A percentile compares a stretch with the other conserved stretches of the same genome.
Evolutionary conservation across 2,888 invertebrate species (phyloP).

Genomic region (Acanthoscelides obtectus): DNA sequence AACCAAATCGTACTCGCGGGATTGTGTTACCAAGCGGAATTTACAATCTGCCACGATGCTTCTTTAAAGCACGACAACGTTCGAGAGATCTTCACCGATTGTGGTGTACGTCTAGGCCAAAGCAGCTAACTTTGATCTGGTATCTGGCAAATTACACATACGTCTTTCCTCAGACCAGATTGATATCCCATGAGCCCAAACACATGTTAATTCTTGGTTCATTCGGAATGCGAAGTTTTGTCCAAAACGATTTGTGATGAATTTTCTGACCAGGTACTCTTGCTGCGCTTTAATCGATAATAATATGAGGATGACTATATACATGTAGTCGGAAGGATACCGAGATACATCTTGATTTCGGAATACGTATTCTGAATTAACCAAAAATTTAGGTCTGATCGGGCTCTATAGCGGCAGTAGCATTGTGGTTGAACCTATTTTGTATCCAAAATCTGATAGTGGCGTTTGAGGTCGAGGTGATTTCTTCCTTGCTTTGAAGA

Average conservation of each 20-base stretch:
- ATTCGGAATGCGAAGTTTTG: too few relatives aligned
- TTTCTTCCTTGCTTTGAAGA: too few relatives aligned
- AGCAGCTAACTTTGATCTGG: not conserved
- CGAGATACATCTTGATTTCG: too few relatives aligned
- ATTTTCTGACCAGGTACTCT: too few relatives aligned
- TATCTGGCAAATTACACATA: not conserved
- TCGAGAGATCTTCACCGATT: not conserved
- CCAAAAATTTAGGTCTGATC: too few relatives aligned
- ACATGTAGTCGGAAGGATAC: too few relatives aligned
- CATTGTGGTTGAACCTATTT: not conserved
- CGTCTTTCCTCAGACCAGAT: not conserved
- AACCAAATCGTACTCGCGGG: not conserved
- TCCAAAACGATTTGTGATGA: too few relatives aligned
- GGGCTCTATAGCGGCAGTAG: not conserved
- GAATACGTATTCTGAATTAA: too few relatives aligned
- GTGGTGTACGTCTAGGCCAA: not conserved
- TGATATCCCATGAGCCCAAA: too few relatives aligned
- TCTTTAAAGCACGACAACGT: not conserved
- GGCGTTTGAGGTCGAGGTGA: not conserved
- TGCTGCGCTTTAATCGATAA: too few relatives aligned
- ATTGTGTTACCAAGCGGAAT: not conserved
- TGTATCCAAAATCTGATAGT: not conserved
- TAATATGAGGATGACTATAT: too few relatives aligned
- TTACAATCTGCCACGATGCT: not conserved
- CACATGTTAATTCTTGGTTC: too few relatives aligned